These are phyloP conservation scores for Rhinichthys osculus DNA, from an alignment of 2,797 vertebrate genomes.

Conservation along the genomic window DNA sequence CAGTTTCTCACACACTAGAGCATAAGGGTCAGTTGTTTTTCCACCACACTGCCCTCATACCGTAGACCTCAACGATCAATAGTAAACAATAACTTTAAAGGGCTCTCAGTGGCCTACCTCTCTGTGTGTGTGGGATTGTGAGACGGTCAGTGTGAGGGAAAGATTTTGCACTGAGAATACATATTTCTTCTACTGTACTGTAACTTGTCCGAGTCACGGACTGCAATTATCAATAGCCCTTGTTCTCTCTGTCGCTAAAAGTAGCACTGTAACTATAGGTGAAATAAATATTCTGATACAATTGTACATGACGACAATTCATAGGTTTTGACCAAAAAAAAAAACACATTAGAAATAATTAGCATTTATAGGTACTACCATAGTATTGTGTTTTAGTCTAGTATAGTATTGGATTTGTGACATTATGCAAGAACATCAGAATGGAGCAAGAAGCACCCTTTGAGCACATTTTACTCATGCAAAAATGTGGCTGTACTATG, in stretches of 20 bases:
- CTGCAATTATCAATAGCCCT: constrained; percentile 7
- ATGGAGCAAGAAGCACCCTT: not conserved
- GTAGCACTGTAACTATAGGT: not conserved
- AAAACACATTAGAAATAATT: not conserved
- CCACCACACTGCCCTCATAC: constrained; percentile 52
- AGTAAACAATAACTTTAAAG: constrained; percentile 59
- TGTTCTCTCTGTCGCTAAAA: not conserved
- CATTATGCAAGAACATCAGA: not conserved
- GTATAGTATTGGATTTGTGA: not conserved
- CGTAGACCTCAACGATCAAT: constrained; percentile 55
- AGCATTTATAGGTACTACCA: not conserved
- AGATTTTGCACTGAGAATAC: constrained; percentile 12
- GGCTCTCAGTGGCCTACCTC: constrained; percentile 34
- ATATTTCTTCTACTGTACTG: constrained; percentile 44
- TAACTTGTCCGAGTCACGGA: constrained; percentile 2
- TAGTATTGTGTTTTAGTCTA: not conserved
- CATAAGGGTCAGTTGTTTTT: constrained; percentile 56
- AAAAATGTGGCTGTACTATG: not conserved
- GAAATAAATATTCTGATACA: not conserved
- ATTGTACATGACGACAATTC: too few species aligned
- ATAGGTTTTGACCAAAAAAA: not conserved
- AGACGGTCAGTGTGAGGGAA: not conserved
- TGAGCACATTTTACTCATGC: not conserved
- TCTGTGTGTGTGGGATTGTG: constrained; percentile 26
- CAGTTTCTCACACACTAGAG: constrained; percentile 32